These are phyloP conservation scores for Cuculus canorus DNA, from an alignment of 2,797 vertebrate genomes.

Conservation along the genomic window DNA sequence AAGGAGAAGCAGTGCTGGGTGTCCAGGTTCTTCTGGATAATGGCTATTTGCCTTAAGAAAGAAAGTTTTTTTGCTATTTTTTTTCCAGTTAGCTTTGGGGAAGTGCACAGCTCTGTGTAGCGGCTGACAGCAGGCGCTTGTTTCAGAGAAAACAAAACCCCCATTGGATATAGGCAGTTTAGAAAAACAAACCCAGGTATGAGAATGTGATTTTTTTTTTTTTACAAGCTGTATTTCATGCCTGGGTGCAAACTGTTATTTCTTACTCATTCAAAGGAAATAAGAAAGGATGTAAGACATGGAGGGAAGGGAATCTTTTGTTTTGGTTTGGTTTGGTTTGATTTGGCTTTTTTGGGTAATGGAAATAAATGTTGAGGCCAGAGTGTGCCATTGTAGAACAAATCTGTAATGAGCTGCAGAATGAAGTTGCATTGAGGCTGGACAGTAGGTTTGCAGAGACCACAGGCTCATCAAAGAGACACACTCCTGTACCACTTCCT, in stretches of 20 bases:
- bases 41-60: background rate
- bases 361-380: background rate
- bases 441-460: background rate
- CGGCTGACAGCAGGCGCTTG: background rate
- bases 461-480: background rate
- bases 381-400: background rate
- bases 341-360: background rate
- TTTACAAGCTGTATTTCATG: background rate
- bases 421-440: accelerated
- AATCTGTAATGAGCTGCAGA: background rate
- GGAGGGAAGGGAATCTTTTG: background rate
- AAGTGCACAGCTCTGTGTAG: background rate
- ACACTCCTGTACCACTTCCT: background rate
- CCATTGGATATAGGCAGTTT: background rate
- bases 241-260: background rate
- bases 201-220: background rate
- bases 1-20: background rate
- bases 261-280: background rate
- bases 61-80: background rate
- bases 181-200: background rate
- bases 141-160: slow-evolving; percentile 33
- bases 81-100: background rate
- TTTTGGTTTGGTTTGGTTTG: background rate
- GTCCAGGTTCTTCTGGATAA: background rate
- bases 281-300: background rate